Base-by-base conservation (phyloP, 1,140 invertebrate species). In the Mylabris phalerata region DNA sequence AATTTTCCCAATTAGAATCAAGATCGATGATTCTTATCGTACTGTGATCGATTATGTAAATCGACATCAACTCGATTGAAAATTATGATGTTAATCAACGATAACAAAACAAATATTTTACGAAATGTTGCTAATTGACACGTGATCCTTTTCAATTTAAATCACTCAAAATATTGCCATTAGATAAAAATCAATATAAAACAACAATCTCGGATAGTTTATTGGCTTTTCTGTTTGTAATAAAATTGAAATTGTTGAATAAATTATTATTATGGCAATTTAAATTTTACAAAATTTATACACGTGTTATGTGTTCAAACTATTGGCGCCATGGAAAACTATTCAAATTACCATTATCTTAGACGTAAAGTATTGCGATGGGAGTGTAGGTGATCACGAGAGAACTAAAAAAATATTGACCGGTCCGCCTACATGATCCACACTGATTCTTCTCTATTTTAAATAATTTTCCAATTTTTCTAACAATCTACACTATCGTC, bases 91-190 rank as follows among this genome's bases (percentile, higher is more conserved):
- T 39, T 54, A 44, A 6, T 32, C 13, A 6, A 41, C 32, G 51
- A 54, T 54, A 54, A 54, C 50, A 52, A 54, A 44, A 54, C 51
- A 54, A 45, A 54, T 54, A 54, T 54, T 45, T 44, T 54, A 44
- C 4, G 32, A 54, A 45, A 45, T 13, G 38, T 52, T 43, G 50
- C 46, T 54, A 54, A 54, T 54, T 54, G 51, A 54, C 51, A 54
- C 51, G 51, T 54, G 51, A n/a, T 44, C 43, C 51, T 54, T 45
- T 46, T 46, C 44, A 32, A 5, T 32, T 32, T 32, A 5, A 32
- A 32, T 32, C 32, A 32, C 7, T 32, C 7, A 32, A 32, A 32
- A 5, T 5, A 32, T 32, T 7, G 1, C 19, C 19, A 19, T 19
- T 19, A 1, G 19, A 32, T 32, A 32, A 32, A 32, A 32, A 32